These are phyloP conservation scores for Rhinichthys osculus DNA, from an alignment of 2,797 vertebrate species.

Conservation along the genomic window DNA sequence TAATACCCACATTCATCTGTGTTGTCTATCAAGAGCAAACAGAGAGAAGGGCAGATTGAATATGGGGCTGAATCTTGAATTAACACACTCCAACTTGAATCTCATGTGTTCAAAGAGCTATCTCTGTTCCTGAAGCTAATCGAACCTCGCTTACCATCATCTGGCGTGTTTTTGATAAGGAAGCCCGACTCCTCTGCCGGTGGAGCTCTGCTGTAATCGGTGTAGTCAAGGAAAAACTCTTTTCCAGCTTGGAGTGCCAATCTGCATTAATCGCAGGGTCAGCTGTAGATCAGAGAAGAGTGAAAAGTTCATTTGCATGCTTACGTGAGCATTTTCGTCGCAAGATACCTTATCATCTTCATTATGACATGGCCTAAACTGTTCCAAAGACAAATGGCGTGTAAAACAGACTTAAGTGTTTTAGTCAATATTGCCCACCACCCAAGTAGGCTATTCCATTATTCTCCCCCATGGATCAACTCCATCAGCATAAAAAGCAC, in stretches of 20 bases:
- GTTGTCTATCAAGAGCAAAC: conserved; percentile 29
- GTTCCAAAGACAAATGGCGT: conserved; percentile 3
- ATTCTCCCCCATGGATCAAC: conserved; percentile 11
- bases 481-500: conserved; percentile 19
- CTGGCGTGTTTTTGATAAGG: conserved; percentile 30
- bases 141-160: conserved; percentile 26
- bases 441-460: conserved; percentile 13
- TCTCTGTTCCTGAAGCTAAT: conserved; percentile 26
- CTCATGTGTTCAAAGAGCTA: conserved; percentile 18
- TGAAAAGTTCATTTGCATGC: conserved; percentile 22
- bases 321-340: conserved; percentile 14
- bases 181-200: conserved; percentile 16
- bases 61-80: neutral
- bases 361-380: conserved; percentile 21
- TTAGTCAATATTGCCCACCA: conserved; percentile 17
- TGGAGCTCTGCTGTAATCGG: conserved; percentile 26
- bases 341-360: conserved; percentile 33
- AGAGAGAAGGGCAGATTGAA: conserved; percentile 41
- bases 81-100: conserved; percentile 32
- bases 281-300: conserved; percentile 10
- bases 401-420: conserved; percentile 4
- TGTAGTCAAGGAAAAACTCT: conserved; percentile 34
- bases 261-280: conserved; percentile 26
- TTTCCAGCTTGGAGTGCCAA: conserved; percentile 10
- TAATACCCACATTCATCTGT: conserved; percentile 1